Evolutionary conservation across 2,797 vertebrate species (phyloP), one percentile per base, ranked within the genome.

Genomic region (Cirrhinus molitorella): DNA sequence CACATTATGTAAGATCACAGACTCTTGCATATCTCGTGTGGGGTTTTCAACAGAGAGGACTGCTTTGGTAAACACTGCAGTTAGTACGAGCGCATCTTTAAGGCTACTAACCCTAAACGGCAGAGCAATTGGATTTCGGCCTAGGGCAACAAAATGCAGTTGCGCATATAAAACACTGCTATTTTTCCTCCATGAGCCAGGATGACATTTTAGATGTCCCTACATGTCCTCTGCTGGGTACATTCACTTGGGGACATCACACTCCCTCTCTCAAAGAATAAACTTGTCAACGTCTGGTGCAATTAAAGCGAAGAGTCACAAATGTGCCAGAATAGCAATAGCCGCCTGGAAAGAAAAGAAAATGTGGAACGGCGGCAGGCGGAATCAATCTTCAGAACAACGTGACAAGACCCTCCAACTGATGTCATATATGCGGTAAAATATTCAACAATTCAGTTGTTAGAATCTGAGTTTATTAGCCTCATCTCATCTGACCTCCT

Each of bases 401-500:
- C 0, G 57, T 84, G 66, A 73, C 51, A 45, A 75, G 66, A 37
- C 59, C 40, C 73, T 80, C 61, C 16, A 4, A 51, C 55, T 59
- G 70, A 89, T 80, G 79, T 80, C 74, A 84, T 79, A 76, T 59
- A 86, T 61, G 77, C n/a, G 40, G 51, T 87, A 88, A 88, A 91
- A 91, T 89, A 92, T 91, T 90, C 77, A 88, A 87, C 88, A 88
- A 91, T 89, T 91, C 83, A 80, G 85, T 83, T 80, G 79, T 88
- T 89, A 86, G 53, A 89, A 89, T 81, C 68, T 25, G 63, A 80
- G 85, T 91, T 91, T 93, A 93, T 93, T 92, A 92, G 87, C 85
- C 87, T 88, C 40, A 81, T 93, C 92, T 94, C 88, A 90, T 91
- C 92, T 94, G 93, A 94, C 93, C 93, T 94, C 91, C 88, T 92